phyloP scores from a whole-genome alignment of 2,113 vertebrate species.

The Rousettus leschenaultii region DNA sequence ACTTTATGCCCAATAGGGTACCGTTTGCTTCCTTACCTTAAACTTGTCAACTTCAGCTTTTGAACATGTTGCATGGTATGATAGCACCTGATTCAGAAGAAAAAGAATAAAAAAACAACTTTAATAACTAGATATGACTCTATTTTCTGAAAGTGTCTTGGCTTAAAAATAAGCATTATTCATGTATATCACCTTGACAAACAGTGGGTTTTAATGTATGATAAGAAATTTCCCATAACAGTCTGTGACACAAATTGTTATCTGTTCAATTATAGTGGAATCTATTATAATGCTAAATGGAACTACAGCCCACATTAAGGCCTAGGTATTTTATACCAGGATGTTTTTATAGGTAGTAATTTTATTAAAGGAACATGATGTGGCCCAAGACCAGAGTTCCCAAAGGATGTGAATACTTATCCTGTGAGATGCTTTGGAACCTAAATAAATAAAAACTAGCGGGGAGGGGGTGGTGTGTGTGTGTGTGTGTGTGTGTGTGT shows the following conservation, averaged over 20 bases:
- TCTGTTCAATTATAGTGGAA: neutral
- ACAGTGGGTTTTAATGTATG: slow-evolving; percentile 48
- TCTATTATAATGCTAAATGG: neutral
- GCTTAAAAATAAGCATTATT: slow-evolving; percentile 60
- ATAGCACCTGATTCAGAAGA: slow-evolving; percentile 91
- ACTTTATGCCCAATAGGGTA: neutral
- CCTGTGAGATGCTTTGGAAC: slow-evolving; percentile 25
- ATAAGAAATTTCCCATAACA: slow-evolving; percentile 17
- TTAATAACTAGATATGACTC: slow-evolving; percentile 45
- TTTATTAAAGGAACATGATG: neutral
- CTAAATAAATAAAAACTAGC: neutral
- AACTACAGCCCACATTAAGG: neutral
- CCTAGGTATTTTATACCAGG: neutral
- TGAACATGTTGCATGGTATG: slow-evolving; percentile 98
- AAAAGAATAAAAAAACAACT: slow-evolving; percentile 19
- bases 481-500: neutral
- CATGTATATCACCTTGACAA: slow-evolving; percentile 27
- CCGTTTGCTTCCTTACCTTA: slow-evolving; percentile 88
- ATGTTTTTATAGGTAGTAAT: neutral
- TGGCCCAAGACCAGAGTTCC: neutral
- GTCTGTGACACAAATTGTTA: neutral
- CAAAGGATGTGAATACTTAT: neutral
- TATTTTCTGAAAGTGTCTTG: slow-evolving; percentile 8
- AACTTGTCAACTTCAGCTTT: slow-evolving; percentile 99
- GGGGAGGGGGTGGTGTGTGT: too few relatives aligned